A percentile compares a stretch with the other conserved stretches of the same genome.
phyloP scores from a whole-genome alignment of 2,113 vertebrate genomes.

The Otolemur garnettii region DNA sequence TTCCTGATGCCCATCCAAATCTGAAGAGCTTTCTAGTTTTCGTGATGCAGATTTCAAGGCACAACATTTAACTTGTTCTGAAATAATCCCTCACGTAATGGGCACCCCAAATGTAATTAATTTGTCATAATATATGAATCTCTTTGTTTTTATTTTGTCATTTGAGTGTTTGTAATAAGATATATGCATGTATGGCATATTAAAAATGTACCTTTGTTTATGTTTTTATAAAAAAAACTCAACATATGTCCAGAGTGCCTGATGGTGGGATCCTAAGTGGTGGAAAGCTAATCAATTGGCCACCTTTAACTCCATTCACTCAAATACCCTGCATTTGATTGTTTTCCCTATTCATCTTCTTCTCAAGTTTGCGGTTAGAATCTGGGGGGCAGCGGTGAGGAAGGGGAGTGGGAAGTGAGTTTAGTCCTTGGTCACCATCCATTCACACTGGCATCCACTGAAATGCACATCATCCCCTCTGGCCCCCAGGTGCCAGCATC shows the following conservation, averaged over 20 bases:
- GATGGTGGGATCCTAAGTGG: neutral
- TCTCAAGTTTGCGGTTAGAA: neutral
- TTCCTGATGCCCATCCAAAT: neutral
- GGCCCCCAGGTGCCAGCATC: neutral
- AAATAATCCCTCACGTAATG: neutral
- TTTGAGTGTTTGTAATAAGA: constrained; percentile 49
- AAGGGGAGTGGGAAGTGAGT: neutral
- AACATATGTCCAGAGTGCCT: neutral
- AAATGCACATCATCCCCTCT: neutral
- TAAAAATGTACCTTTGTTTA: neutral
- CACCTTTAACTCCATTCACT: neutral
- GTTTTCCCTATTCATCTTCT: neutral
- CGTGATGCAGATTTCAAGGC: neutral
- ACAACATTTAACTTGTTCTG: constrained; percentile 23
- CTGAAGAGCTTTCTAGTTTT: constrained; percentile 14
- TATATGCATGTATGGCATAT: neutral
- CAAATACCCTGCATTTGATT: constrained; percentile 25
- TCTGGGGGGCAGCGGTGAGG: neutral
- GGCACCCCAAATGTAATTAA: neutral
- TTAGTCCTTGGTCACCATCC: neutral
- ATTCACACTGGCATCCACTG: neutral
- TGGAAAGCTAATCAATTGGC: neutral
- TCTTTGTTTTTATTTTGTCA: constrained; percentile 26
- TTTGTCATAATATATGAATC: neutral
- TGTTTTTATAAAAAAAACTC: constrained; percentile 26